Percentiles rank a stretch among this genome's conserved stretches.
These are phyloP conservation scores for Drosophila auraria DNA, from an alignment of 1,140 invertebrate species.

Conservation along the genomic window DNA sequence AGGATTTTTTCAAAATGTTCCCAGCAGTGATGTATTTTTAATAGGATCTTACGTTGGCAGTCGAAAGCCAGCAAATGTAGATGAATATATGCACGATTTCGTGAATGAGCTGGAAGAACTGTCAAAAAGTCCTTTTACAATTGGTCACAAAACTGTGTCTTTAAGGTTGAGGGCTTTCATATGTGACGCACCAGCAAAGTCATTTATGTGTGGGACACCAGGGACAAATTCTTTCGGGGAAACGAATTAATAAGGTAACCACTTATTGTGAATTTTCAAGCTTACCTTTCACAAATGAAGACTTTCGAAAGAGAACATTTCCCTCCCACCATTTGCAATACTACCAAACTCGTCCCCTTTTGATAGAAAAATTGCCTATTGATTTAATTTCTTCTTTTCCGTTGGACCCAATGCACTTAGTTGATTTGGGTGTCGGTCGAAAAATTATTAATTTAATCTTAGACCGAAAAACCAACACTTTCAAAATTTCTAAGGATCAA, in stretches of 20 bases:
- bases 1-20: too few species aligned
- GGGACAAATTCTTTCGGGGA: too few species aligned
- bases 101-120: not conserved
- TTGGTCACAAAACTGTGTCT: too few species aligned
- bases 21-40: not conserved
- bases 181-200: too few species aligned
- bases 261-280: not conserved
- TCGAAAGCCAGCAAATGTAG: conserved; percentile 8
- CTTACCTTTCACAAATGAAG: not conserved
- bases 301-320: not conserved
- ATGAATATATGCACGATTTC: conserved; percentile 1
- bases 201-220: too few species aligned
- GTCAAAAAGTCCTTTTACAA: too few species aligned
- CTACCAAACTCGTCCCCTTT: not conserved
- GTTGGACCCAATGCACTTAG: conserved; percentile 2
- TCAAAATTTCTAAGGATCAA: not conserved
- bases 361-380: not conserved
- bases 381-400: not conserved
- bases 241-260: not conserved
- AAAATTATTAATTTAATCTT: conserved; percentile 1
- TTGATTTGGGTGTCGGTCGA: not conserved
- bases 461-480: not conserved
- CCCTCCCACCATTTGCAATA: not conserved
- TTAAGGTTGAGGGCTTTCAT: too few species aligned
- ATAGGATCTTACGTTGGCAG: not conserved